A percentile compares a stretch with the other conserved stretches of the same genome.
These are phyloP conservation scores for Trilocha varians DNA, from an alignment of 2,888 invertebrate genomes.

Conservation along the genomic window DNA sequence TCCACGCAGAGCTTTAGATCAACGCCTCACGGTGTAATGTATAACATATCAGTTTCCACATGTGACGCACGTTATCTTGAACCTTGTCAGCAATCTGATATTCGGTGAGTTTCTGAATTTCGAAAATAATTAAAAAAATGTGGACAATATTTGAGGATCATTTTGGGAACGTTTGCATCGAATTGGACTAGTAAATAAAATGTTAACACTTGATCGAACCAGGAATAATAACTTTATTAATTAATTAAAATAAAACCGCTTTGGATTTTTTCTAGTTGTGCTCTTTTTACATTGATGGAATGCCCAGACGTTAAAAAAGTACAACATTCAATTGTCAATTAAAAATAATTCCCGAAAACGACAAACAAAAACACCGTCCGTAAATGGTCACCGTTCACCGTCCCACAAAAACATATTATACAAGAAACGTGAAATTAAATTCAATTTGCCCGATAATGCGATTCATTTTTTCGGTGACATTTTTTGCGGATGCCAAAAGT, in stretches of 20 bases:
- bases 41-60: constrained; percentile 14
- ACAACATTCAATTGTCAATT: no score
- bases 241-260: no score
- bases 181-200: no score
- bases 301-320: no score
- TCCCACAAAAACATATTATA: constrained; percentile 1
- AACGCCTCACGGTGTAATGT: constrained; percentile 8
- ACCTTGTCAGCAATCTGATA: constrained; percentile 1
- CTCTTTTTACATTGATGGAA: no score
- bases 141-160: neutral
- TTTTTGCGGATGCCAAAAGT: constrained; percentile 27
- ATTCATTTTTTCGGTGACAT: constrained; percentile 1
- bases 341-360: no score
- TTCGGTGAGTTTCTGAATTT: neutral
- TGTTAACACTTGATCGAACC: no score
- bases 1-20: constrained; percentile 2
- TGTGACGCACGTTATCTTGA: constrained; percentile 13
- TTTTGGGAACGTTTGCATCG: no score
- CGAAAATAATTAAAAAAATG: neutral
- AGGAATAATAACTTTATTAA: no score
- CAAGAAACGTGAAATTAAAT: constrained; percentile 1
- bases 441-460: neutral
- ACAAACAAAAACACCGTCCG: no score
- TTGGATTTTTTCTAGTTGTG: no score
- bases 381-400: neutral